Evolutionary conservation across 2,113 vertebrate genomes (phyloP), one percentile per base, ranked within the genome.

Genomic region (Micronisus gabar): DNA sequence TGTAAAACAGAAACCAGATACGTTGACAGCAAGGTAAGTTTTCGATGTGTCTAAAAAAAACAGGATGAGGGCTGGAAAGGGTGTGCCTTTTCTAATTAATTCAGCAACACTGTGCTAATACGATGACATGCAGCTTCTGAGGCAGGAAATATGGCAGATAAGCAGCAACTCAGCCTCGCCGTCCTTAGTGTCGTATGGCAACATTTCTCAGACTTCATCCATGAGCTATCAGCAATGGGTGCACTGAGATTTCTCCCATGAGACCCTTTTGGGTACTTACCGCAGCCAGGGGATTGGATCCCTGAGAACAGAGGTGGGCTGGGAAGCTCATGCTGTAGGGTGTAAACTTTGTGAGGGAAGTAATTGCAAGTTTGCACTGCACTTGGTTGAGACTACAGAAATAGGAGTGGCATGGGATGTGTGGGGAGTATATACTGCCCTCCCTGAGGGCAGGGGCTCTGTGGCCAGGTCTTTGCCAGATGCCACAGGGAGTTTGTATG

Each of bases 1-100:
- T 83, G 71, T 90, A 83, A 94, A 81, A 32, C 58, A 92, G 93
- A 95, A 90, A 86, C 74, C 40, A 90, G 48, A 41, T 88, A 15
- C 6, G 73, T 16, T 75, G 83, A 80, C 73, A 89, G 34, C 59
- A 48, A 91, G 47, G 78, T 87, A 26, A 86, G 48, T 73, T 73
- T 58, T 70, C 0, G 1, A 45, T 5, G 1, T 86, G 59, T 50
- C 80, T 90, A 6, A 87, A 62, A 82, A 79, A n/a, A 30, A 1
- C 47, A 82, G 81, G 73, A 53, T 65, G 48, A 82, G 73, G 3
- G 1, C 74, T 65, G 74, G 30, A 45, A 61, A 65, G 84, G 43
- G 58, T 52, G 52, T 88, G 90, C 75, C 92, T 70, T 83, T 88
- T 88, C 47, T 62, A 74, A 86, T 47, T 62, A 34, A 59, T 62